Percentiles rank a stretch among this genome's conserved stretches.
Conservation (phyloP, 2,797 vertebrate genomes). For the Acanthurus tractus region DNA sequence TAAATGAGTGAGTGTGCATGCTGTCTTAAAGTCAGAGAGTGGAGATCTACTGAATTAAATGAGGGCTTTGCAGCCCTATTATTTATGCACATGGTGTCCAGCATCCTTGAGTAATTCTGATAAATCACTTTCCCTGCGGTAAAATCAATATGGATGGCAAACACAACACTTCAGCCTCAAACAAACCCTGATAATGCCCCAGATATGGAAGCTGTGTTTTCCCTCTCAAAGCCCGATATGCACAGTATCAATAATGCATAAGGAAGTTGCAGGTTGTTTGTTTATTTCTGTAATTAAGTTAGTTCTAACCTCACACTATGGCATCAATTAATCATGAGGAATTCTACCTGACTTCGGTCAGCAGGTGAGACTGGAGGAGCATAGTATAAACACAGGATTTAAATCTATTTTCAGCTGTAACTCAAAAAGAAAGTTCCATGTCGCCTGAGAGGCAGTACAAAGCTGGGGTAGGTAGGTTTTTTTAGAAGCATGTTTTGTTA, state of each 20-base stretch:
- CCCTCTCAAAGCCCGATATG: conserved; percentile 25
- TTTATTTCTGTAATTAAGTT: conserved; percentile 64
- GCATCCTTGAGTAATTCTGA: conserved; percentile 67
- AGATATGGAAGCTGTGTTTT: conserved; percentile 51
- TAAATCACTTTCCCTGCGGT: conserved; percentile 73
- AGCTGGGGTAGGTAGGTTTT: background rate
- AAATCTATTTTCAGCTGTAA: conserved; percentile 36
- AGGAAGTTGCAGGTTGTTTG: conserved; percentile 54
- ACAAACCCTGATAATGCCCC: conserved; percentile 61
- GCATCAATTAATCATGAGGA: conserved; percentile 53
- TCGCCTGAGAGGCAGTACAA: conserved; percentile 33
- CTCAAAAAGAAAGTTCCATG: conserved; percentile 36
- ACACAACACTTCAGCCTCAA: conserved; percentile 59
- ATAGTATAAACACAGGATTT: conserved; percentile 32
- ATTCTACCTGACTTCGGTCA: conserved; percentile 37
- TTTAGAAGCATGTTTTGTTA: no score
- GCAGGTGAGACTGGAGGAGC: conserved; percentile 19
- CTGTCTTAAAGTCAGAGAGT: conserved; percentile 41
- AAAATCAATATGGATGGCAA: conserved; percentile 72
- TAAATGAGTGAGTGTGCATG: conserved; percentile 44
- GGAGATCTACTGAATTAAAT: conserved; percentile 60
- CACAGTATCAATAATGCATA: conserved; percentile 60
- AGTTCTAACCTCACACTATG: conserved; percentile 39
- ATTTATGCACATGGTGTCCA: conserved; percentile 72
- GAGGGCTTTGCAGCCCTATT: conserved; percentile 42